Conservation (phyloP, 2,888 invertebrate genomes). For the Caenorhabditis uteleia region DNA sequence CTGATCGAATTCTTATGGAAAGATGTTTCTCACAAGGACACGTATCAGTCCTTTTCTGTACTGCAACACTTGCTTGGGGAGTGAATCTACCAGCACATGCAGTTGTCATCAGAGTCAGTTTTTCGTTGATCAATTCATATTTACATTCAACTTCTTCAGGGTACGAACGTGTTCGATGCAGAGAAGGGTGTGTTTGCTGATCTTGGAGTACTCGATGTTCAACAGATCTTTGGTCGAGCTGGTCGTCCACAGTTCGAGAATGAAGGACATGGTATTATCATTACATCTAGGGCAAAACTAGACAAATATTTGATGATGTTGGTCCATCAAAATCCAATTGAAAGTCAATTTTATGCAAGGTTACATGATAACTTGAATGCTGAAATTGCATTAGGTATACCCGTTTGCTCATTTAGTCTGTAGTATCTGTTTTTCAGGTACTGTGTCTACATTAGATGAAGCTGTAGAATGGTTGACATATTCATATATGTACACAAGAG, state of each 20-base stretch:
- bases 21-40: conserved; percentile 87
- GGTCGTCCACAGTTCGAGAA: conserved; percentile 96
- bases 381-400: conserved; percentile 77
- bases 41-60: conserved; percentile 88
- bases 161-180: conserved; percentile 96
- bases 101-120: conserved; percentile 85
- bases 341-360: conserved; percentile 90
- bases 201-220: conserved; percentile 92
- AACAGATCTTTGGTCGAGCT: conserved; percentile 92
- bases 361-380: conserved; percentile 96
- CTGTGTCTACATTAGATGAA: conserved; percentile 91
- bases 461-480: conserved; percentile 97
- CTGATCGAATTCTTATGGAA: conserved; percentile 87
- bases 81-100: conserved; percentile 98
- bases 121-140: conserved; percentile 3
- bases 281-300: conserved; percentile 89
- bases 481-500: conserved; percentile 91
- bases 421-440: conserved; percentile 77
- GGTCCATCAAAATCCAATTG: conserved; percentile 96
- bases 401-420: background rate
- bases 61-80: conserved; percentile 98
- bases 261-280: conserved; percentile 79
- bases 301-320: conserved; percentile 87
- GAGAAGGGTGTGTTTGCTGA: conserved; percentile 92
- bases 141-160: no score